phyloP scores from a whole-genome alignment of 2,888 invertebrate species.

The Apotomis capreana region DNA sequence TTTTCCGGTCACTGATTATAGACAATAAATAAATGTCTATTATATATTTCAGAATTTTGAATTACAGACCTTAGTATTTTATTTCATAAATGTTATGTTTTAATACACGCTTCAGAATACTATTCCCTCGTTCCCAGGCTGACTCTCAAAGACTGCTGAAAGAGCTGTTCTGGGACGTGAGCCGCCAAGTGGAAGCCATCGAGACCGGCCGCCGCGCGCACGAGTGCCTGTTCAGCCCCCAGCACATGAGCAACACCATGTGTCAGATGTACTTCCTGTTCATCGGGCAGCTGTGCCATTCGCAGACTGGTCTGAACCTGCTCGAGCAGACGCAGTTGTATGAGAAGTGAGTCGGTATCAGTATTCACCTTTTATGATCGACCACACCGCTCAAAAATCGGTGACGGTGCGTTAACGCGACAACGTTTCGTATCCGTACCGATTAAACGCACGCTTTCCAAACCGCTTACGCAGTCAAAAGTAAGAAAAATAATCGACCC shows the following conservation, averaged over 20 bases:
- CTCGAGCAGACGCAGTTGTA: slow-evolving; percentile 90
- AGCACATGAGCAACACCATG: slow-evolving; percentile 93
- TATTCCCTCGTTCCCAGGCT: slow-evolving; percentile 62
- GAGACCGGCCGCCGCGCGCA: slow-evolving; percentile 89
- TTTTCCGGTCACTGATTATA: too few species aligned
- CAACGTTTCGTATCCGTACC: too few species aligned
- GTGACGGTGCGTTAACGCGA: too few species aligned
- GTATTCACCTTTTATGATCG: not conserved
- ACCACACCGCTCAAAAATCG: too few species aligned
- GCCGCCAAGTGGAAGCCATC: slow-evolving; percentile 88
- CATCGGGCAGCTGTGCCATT: slow-evolving; percentile 92
- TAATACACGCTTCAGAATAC: too few species aligned
- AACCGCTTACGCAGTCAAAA: too few species aligned
- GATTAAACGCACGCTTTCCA: not conserved
- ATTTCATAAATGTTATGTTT: too few species aligned
- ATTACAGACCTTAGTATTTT: too few species aligned
- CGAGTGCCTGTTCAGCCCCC: slow-evolving; percentile 94
- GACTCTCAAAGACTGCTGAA: slow-evolving; percentile 88
- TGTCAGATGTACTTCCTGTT: slow-evolving; percentile 98
- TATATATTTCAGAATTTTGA: too few species aligned
- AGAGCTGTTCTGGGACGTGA: slow-evolving; percentile 92
- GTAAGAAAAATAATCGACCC: too few species aligned
- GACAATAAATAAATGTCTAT: too few species aligned
- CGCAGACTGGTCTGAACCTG: slow-evolving; percentile 86
- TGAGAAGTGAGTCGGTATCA: slow-evolving; percentile 85